A percentile compares a stretch with the other conserved stretches of the same genome.
These are phyloP conservation scores for Hermetia illucens DNA, from an alignment of 1,140 invertebrate genomes.

Conservation along the genomic window DNA sequence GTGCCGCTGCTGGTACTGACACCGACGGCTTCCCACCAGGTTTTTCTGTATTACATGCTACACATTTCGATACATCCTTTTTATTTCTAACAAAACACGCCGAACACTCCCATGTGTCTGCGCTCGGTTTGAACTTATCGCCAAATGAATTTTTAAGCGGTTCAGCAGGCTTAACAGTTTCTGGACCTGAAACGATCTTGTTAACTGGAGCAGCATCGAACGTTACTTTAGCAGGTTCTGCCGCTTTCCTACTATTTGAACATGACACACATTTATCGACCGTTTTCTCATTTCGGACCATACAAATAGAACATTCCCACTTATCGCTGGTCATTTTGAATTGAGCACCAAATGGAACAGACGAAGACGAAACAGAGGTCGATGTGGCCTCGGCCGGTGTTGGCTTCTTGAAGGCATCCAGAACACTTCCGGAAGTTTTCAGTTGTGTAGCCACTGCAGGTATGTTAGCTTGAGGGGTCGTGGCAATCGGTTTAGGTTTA, in stretches of 20 bases:
- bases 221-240: no score
- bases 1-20: conserved; percentile 9
- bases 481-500: not conserved
- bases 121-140: conserved; percentile 37
- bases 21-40: conserved; percentile 25
- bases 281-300: conserved; percentile 43
- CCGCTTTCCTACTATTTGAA: conserved; percentile 40
- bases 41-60: conserved; percentile 39
- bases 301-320: conserved; percentile 54
- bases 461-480: not conserved
- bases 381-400: not conserved
- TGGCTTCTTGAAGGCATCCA: conserved; percentile 16
- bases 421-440: conserved; percentile 23
- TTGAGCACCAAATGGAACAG: conserved; percentile 36
- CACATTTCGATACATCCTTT: conserved; percentile 34
- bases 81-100: conserved; percentile 45
- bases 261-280: conserved; percentile 51
- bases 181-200: no score
- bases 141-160: conserved; percentile 29
- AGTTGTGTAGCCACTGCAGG: conserved; percentile 6
- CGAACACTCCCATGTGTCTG: conserved; percentile 44
- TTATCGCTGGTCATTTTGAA: conserved; percentile 36
- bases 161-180: no score
- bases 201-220: no score
- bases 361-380: no score